Base-by-base conservation (phyloP, 2,797 vertebrate species). In the Chelmon rostratus region DNA sequence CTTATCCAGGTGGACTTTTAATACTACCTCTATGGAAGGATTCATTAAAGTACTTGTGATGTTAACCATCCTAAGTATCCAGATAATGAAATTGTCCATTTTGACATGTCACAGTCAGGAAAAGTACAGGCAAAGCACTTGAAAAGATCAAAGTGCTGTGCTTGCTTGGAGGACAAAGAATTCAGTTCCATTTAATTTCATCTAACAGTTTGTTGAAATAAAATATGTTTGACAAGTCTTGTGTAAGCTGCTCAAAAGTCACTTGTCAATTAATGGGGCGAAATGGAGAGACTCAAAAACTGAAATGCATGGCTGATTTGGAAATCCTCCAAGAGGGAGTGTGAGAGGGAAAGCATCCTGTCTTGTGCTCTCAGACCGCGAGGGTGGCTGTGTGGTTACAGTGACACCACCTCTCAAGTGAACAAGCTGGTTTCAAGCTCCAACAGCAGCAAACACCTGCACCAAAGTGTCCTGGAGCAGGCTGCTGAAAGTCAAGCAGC, bases 201-300 rank as follows among this genome's bases (percentile, higher is more conserved):
- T 88, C 78, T 77, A 71, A 82, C 19, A 64, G 66, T 56, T 85
- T 69, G 76, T 76, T 40, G 76, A 86, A 76, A 79, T 64, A 57
- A 76, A 80, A 71, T 71, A 46, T 73, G 56, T 76, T 77, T 81
- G 73, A 86, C 79, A 73, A 31, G 28, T 31, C 59, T 75, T 69
- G 37, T 54, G 31, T 67, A 61, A 75, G 31, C 57, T 53, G 44
- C 40, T 71, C 8, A 65, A 78, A 73, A 71, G 57, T 19, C 44
- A 73, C 63, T 69, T 86, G 68, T 72, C 76, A 88, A 80, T 78
- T 83, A 83, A 65, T n/a, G 40, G 38, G 67, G 59, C 64, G 58
- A 57, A 71, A 79, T 25, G 21, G 23, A 58, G 50, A 71, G 47
- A 49, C 52, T 0, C 28, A 64, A 33, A 46, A 21, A 66, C 31